These are phyloP conservation scores for Mus caroli DNA, from an alignment of 2,797 vertebrate species.

Conservation along the genomic window DNA sequence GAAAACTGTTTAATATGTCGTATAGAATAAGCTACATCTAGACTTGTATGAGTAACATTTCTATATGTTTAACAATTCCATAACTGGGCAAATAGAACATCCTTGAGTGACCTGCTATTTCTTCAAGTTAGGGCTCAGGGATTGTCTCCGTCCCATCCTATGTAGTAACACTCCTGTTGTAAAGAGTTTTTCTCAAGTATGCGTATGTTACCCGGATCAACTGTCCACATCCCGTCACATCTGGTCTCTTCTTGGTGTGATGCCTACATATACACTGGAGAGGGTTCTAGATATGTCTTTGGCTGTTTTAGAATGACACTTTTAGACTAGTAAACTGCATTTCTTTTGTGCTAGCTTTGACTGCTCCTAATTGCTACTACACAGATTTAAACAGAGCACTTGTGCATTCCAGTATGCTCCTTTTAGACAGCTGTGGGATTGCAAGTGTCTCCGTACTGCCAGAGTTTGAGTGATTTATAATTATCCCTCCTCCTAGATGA, in stretches of 20 bases:
- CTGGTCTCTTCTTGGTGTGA: neutral
- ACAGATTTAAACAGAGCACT: conserved; percentile 26
- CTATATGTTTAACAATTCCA: conserved; percentile 9
- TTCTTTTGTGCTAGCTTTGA: conserved; percentile 6
- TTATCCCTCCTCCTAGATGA: conserved; percentile 41
- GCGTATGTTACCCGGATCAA: neutral
- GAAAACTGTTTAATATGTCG: neutral
- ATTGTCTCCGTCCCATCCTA: neutral
- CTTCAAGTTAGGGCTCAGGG: neutral
- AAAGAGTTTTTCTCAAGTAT: neutral
- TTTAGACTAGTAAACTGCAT: neutral
- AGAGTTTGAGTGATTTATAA: conserved; percentile 36
- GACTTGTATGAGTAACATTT: neutral
- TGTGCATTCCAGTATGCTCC: neutral
- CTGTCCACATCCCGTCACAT: neutral
- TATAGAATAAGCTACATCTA: neutral
- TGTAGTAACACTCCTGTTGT: neutral
- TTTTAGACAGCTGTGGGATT: conserved; percentile 34
- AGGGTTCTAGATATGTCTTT: neutral
- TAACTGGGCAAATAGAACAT: neutral
- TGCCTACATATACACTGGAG: neutral
- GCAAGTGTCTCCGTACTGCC: neutral
- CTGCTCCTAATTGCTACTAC: conserved; percentile 1
- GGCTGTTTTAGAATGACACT: neutral
- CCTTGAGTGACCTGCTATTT: neutral